phyloP scores from a whole-genome alignment of 2,113 vertebrate species.

The Progne subis region DNA sequence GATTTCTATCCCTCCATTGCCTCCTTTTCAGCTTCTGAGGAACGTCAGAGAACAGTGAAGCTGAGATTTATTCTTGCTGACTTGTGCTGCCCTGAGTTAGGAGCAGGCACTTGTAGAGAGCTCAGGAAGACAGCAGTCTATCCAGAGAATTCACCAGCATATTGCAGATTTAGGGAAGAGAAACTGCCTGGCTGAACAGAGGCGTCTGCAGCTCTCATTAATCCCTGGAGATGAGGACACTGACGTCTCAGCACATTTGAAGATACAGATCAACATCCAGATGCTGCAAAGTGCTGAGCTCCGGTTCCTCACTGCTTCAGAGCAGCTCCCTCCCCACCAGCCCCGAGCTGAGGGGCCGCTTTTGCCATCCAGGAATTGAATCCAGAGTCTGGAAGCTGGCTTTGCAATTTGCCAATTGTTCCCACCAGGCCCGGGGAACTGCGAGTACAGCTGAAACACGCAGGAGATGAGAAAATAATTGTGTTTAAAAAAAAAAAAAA shows the following conservation, averaged over 20 bases:
- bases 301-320: background rate
- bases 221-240: background rate
- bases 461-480: background rate
- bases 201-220: background rate
- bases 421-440: background rate
- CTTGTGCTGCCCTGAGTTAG: background rate
- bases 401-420: background rate
- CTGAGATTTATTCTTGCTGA: background rate
- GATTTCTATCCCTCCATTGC: background rate
- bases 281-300: background rate
- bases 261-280: background rate
- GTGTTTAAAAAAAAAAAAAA: background rate
- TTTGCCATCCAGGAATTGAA: background rate
- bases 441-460: background rate
- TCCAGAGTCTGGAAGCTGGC: background rate
- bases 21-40: background rate
- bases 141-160: background rate
- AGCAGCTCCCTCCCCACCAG: background rate
- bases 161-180: background rate
- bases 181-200: background rate
- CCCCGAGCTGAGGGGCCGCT: background rate
- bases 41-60: background rate
- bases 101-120: background rate
- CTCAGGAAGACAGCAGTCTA: background rate
- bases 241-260: background rate